Evolutionary conservation across 2,888 invertebrate species (phyloP), one percentile per base, ranked within the genome.

Genomic region (Proisotoma minuta): DNA sequence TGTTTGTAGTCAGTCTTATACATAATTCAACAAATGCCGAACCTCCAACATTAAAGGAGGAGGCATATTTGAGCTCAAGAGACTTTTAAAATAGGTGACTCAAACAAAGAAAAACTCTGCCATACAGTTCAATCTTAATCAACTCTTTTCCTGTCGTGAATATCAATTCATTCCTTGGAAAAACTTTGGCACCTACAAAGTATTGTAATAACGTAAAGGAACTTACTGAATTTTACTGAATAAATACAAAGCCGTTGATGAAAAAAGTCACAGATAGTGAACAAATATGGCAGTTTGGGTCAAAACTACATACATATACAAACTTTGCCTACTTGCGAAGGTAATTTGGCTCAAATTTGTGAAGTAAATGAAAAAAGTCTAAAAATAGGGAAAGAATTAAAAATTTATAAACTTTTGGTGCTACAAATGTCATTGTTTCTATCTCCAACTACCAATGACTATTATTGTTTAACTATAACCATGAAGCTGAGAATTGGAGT

Each of bases 121-220:
- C 27, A 20, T 43, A 3, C 56, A 43, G 56, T 40, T 43, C 56
- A 56, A 43, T 56, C 56, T 56, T 56, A 56, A 56, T 56, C 56
- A 56, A 56, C 43, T 47, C 23, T 23, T 29, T 29, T 54, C 52
- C 22, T 54, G 39, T 54, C 34, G 53, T 54, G 53, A 54, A 56
- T 56, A 47, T 56, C 56, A 56, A 43, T 15, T 47, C 27, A 3
- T 8, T 49, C 23, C 22, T 22, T 12, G n/a, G 34, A 34, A 15
- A 8, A 8, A 34, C 18, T 5, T 43, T n/a, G 4, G 20, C 15
- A 43, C 18, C 43, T 18, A 5, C 43, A 5, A 43, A 43, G 20
- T 18, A 43, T 43, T n/a, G 18, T 20, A n/a, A n/a, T n/a, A n/a
- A 43, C 43, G 20, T 43, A 43, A 4, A 18, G 43, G 18, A 5